Percentiles rank a stretch among this genome's conserved stretches.
Conservation (phyloP, 2,113 vertebrate species). For the Micronisus gabar region DNA sequence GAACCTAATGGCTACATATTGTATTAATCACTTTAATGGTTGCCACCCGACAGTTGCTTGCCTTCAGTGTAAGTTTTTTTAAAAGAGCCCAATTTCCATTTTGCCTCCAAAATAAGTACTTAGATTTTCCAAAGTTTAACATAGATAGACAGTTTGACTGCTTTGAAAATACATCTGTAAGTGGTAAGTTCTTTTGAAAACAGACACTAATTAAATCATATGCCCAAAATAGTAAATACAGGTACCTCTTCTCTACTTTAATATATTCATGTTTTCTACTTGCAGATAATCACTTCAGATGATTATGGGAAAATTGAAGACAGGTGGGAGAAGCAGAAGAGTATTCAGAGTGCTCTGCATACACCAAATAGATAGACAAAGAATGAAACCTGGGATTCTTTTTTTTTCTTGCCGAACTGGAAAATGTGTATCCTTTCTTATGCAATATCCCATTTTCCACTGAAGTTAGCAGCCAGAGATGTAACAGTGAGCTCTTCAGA, state of each 20-base stretch:
- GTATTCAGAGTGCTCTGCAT: slow-evolving; percentile 41
- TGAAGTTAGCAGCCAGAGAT: background rate
- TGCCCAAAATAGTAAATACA: background rate
- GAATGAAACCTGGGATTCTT: background rate
- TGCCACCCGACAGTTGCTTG: background rate
- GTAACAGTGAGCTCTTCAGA: background rate
- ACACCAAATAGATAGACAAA: slow-evolving; percentile 3
- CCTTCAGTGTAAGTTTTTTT: background rate
- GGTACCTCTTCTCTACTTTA: background rate
- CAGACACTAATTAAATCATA: background rate
- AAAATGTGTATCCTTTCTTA: background rate
- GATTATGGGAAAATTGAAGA: slow-evolving; percentile 20
- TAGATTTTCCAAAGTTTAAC: background rate
- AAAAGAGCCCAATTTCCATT: background rate
- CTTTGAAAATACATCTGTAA: background rate
- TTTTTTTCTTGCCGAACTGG: background rate
- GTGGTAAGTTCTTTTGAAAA: background rate
- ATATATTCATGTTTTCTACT: background rate
- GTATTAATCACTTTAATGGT: background rate
- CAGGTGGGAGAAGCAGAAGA: slow-evolving; percentile 58
- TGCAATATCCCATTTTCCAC: background rate
- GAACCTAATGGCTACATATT: background rate
- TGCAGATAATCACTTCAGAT: slow-evolving; percentile 58
- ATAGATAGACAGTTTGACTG: background rate
- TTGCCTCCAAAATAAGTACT: background rate